Conservation (phyloP, 1,140 invertebrate genomes). For the Kradibia gibbosae region DNA sequence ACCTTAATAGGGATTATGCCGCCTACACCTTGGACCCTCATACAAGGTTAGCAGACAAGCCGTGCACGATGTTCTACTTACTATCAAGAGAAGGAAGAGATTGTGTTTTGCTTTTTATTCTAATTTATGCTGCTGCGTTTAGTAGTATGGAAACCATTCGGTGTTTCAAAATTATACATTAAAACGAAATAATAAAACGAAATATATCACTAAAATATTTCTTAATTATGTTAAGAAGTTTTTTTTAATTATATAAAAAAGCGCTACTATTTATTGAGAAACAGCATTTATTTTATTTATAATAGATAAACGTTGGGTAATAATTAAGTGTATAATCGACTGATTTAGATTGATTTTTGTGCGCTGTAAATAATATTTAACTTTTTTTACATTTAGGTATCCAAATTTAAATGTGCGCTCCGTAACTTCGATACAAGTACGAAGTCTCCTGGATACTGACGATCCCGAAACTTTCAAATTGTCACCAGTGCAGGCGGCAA, state of each 20-base stretch:
- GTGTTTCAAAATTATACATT: no score
- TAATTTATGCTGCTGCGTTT: no score
- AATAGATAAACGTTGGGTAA: neutral
- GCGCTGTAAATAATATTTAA: neutral
- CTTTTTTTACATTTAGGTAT: slow-evolving; percentile 61
- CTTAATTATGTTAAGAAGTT: no score
- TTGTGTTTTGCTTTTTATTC: no score
- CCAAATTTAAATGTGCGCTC: slow-evolving; percentile 73
- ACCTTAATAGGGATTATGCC: slow-evolving; percentile 90
- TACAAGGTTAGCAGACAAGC: slow-evolving; percentile 74
- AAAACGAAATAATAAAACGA: no score
- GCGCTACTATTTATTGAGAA: neutral
- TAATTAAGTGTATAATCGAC: no score
- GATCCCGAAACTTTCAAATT: slow-evolving; percentile 76
- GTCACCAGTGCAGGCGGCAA: slow-evolving; percentile 70
- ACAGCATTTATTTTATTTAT: neutral
- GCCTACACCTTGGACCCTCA: slow-evolving; percentile 93
- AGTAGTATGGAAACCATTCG: no score
- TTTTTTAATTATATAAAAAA: neutral
- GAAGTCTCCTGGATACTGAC: slow-evolving; percentile 77
- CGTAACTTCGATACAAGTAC: slow-evolving; percentile 79
- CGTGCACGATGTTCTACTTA: no score
- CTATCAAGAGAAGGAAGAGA: no score
- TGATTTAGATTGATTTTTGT: neutral
- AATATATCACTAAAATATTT: no score